A percentile compares a stretch with the other conserved stretches of the same genome.
Evolutionary conservation across 1,140 invertebrate genomes (phyloP).

Genomic region (Drosophila pandora): DNA sequence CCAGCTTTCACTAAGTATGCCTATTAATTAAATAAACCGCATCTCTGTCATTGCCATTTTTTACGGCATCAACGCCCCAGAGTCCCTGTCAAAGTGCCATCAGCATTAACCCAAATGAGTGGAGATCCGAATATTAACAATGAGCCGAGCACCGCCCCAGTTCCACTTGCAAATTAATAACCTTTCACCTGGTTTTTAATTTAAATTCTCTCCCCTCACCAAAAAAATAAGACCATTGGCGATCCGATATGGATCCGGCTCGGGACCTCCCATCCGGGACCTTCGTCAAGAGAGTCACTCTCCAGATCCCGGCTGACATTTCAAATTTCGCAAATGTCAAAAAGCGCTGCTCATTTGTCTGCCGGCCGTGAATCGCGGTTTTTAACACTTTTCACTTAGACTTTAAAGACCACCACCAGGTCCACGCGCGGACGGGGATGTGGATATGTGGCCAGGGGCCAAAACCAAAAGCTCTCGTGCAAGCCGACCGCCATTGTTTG

Average conservation of each 20-base stretch:
- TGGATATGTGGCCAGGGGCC: constrained; percentile 42
- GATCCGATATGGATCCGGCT: constrained; percentile 28
- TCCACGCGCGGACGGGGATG: constrained; percentile 3
- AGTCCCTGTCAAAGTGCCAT: constrained; percentile 43
- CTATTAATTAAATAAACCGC: constrained; percentile 30
- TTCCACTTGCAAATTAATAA: constrained; percentile 78
- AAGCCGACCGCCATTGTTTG: too few relatives aligned
- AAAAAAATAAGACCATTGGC: constrained; percentile 27
- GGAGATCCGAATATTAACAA: constrained; percentile 34
- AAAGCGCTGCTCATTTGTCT: constrained; percentile 75
- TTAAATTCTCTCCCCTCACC: constrained; percentile 61
- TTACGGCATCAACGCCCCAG: constrained; percentile 32
- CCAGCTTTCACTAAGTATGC: constrained; percentile 11
- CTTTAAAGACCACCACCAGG: constrained; percentile 7
- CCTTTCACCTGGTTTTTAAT: constrained; percentile 81
- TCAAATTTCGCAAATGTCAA: constrained; percentile 82
- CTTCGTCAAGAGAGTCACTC: constrained; percentile 63
- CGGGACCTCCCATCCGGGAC: constrained; percentile 40
- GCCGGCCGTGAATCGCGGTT: constrained; percentile 59
- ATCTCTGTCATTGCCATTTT: constrained; percentile 22
- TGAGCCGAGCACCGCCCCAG: constrained; percentile 57
- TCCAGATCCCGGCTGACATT: constrained; percentile 62
- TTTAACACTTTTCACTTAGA: constrained; percentile 82
- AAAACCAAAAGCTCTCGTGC: constrained; percentile 39
- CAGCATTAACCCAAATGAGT: constrained; percentile 74